Evolutionary conservation across 2,113 vertebrate species (phyloP), one percentile per base, ranked within the genome.

Genomic region (Microcebus jonahi): DNA sequence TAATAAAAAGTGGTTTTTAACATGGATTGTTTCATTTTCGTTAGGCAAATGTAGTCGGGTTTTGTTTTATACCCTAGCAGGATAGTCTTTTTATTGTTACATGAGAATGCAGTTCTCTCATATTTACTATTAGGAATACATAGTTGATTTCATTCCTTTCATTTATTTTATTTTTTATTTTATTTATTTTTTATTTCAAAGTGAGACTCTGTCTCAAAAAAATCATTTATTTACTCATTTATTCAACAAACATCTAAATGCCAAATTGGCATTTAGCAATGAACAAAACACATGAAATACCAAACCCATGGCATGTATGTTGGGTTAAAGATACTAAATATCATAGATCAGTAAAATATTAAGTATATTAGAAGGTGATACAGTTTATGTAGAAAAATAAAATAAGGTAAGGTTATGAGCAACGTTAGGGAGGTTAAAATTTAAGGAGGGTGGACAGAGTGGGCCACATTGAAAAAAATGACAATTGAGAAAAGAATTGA

Each of bases 61-160:
- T 96, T 93, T 93, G 29, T 50, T 88, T 95, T 57, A 63, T 70
- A 87, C 15, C 8, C 6, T 91, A 21, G 79, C 48, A 57, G n/a
- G 48, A 83, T 10, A 45, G 53, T 50, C 31, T 76, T 29, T 36
- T 76, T 61, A 29, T 36, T 76, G 29, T 90, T 53, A 65, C 25
- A 17, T 86, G 53, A 88, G 39, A 65, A 67, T 48, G 85, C 8
- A 75, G 36, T 45, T 88, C 20, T 82, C 18, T 67, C 20, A 36
- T 76, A 39, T 75, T 84, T 67, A 59, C 3, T 89, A 82, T 91
- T 85, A 48, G 59, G 23, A 59, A 23, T 91, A 76, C 81, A 13
- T 48, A 45, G 79, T 61, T 94, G 50, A 93, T 82, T 82, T 85
- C 8, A 36, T 70, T 71, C 36, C 53, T 95, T 85, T 76, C 36